Percentiles rank a stretch among this genome's conserved stretches.
phyloP scores from a whole-genome alignment of 2,113 vertebrate species.

The Lethenteron camtschaticum region DNA sequence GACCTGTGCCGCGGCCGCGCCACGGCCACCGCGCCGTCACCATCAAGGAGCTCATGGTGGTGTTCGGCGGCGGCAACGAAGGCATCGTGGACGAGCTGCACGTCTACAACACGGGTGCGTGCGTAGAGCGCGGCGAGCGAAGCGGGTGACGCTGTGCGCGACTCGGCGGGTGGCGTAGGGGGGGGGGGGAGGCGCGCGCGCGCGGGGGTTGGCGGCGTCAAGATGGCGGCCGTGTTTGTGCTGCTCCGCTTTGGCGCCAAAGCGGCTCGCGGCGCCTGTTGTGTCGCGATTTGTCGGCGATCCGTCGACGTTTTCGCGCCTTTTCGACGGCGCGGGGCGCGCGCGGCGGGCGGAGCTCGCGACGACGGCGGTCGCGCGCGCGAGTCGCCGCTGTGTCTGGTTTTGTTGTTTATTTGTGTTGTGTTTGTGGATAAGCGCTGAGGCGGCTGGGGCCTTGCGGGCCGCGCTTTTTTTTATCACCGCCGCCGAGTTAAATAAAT shows the following conservation, averaged over 20 bases:
- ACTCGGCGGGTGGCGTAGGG: conserved; percentile 13
- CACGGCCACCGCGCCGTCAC: conserved; percentile 67
- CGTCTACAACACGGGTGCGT: conserved; percentile 66
- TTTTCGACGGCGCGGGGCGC: neutral
- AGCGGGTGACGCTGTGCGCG: no score
- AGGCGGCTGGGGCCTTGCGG: no score
- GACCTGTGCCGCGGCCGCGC: conserved; percentile 57
- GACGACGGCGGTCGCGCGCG: no score
- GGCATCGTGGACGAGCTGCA: conserved; percentile 70
- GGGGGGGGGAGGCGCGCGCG: neutral
- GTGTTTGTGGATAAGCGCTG: no score
- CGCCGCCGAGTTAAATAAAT: no score
- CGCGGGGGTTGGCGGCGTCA: neutral
- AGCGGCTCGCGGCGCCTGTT: neutral
- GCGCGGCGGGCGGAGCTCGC: no score
- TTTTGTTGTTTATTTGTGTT: no score
- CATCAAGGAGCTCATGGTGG: conserved; percentile 69
- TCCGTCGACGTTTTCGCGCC: neutral
- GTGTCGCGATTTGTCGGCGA: neutral
- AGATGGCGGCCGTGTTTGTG: conserved; percentile 5
- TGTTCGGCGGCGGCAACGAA: conserved; percentile 67
- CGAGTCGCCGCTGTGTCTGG: no score
- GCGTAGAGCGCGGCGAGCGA: neutral
- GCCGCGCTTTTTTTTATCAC: no score
- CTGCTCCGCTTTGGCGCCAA: conserved; percentile 4